Percentiles rank a stretch among this genome's conserved stretches.
These are phyloP conservation scores for Euglossa dilemma DNA, from an alignment of 1,140 invertebrate species.

Conservation along the genomic window DNA sequence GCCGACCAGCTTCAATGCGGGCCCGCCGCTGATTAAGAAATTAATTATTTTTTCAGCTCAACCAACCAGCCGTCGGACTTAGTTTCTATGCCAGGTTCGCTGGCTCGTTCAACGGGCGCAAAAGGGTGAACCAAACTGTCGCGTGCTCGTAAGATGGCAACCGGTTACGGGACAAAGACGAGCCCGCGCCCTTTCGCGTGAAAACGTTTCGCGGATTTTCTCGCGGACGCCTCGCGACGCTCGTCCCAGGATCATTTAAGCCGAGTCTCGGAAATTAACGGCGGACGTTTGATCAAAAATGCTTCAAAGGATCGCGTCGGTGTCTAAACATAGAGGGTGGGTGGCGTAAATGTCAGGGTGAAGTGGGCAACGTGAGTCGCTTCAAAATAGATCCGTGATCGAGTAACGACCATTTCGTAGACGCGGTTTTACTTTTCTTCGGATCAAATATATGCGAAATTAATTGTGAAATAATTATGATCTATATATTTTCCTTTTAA, in stretches of 20 bases:
- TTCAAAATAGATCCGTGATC: neutral
- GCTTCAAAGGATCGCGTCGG: neutral
- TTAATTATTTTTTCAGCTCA: constrained; percentile 40
- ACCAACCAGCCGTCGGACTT: constrained; percentile 15
- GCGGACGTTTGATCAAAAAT: neutral
- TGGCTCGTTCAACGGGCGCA: neutral
- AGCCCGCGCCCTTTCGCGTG: neutral
- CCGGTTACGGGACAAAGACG: neutral
- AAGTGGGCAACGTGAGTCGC: neutral
- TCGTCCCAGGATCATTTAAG: too few relatives aligned
- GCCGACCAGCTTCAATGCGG: constrained; percentile 13
- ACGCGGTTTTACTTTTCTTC: too few relatives aligned
- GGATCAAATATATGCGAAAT: too few relatives aligned
- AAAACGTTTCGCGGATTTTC: neutral
- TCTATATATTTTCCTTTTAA: too few relatives aligned
- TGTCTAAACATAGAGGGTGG: neutral
- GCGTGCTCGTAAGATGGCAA: neutral
- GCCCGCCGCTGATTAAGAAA: constrained; percentile 46
- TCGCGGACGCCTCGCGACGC: neutral
- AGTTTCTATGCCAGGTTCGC: neutral
- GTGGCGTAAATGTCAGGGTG: neutral
- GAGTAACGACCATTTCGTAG: too few relatives aligned
- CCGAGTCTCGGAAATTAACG: too few relatives aligned
- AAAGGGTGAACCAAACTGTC: neutral
- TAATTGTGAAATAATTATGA: too few relatives aligned